Evolutionary conservation across 92 coral and sea anemone species (phyloP).

Genomic region (Plumapathes pennacea): DNA sequence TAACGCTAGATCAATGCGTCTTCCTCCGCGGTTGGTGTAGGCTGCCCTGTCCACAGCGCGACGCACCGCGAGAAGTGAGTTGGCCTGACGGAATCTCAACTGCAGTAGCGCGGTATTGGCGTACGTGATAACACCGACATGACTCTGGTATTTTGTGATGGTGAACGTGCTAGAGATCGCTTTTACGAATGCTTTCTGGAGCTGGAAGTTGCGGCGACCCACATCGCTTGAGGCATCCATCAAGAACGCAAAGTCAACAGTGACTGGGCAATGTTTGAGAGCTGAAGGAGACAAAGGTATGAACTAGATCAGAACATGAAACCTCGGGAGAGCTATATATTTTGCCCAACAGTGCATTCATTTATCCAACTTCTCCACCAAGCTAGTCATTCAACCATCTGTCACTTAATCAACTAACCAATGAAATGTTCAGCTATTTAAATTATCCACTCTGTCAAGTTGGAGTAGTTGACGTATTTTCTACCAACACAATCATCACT

Average conservation of each 20-base stretch:
- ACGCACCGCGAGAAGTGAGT: constrained; percentile 42
- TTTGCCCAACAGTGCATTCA: no score
- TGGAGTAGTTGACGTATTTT: not conserved
- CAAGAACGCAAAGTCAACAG: constrained; percentile 84
- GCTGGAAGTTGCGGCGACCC: constrained; percentile 77
- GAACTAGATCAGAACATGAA: not conserved
- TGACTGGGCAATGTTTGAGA: constrained; percentile 67
- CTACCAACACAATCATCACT: not conserved
- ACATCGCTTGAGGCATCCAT: constrained; percentile 86
- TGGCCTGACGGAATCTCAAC: constrained; percentile 71
- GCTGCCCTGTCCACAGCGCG: constrained; percentile 52
- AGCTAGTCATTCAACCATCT: no score
- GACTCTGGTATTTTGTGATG: constrained; percentile 81
- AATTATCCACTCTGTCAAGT: constrained; percentile 26
- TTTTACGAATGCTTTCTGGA: constrained; percentile 67
- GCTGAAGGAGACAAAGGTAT: constrained; percentile 14
- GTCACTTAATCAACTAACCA: no score
- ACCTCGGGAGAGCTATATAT: not conserved
- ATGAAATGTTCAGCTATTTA: no score
- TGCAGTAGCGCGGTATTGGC: constrained; percentile 47
- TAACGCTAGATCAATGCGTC: constrained; percentile 66
- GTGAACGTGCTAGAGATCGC: constrained; percentile 69
- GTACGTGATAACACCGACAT: constrained; percentile 76
- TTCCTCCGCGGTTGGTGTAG: constrained; percentile 63
- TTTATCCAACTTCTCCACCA: no score